Conservation (phyloP, 2,797 vertebrate species). For the Discoglossus pictus region DNA sequence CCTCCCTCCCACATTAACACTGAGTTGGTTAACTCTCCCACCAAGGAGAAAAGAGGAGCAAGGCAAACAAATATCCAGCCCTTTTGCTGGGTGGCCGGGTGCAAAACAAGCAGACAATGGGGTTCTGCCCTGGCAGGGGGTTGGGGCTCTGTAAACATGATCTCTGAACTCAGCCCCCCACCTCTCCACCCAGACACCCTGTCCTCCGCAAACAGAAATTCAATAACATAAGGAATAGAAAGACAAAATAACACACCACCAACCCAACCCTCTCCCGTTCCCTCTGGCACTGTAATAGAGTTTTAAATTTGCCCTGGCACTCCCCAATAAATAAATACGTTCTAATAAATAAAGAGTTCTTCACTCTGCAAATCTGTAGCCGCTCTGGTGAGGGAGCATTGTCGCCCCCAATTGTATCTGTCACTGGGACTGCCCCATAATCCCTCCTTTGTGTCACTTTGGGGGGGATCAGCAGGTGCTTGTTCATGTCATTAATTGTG, state of each 20-base stretch:
- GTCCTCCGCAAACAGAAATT: slow-evolving; percentile 41
- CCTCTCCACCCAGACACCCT: slow-evolving; percentile 49
- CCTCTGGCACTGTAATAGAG: slow-evolving; percentile 34
- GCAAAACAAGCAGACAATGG: slow-evolving; percentile 14
- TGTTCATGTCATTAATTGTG: slow-evolving; percentile 33
- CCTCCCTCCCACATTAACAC: background rate
- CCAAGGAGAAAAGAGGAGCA: slow-evolving; percentile 24
- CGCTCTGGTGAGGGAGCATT: slow-evolving; percentile 34
- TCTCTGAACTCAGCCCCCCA: slow-evolving; percentile 36
- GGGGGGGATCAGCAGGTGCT: slow-evolving; percentile 32
- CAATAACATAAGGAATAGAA: slow-evolving; percentile 40
- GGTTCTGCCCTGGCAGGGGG: slow-evolving; percentile 15
- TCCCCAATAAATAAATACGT: slow-evolving; percentile 51
- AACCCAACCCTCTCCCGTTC: slow-evolving; percentile 12
- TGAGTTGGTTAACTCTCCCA: slow-evolving; percentile 4
- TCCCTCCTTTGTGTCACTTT: slow-evolving; percentile 44
- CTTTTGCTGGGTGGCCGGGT: slow-evolving; percentile 38
- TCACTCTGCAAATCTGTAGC: slow-evolving; percentile 48
- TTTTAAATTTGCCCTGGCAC: slow-evolving; percentile 33
- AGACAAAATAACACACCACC: slow-evolving; percentile 38
- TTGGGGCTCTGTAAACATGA: slow-evolving; percentile 42
- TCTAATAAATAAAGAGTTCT: slow-evolving; percentile 52
- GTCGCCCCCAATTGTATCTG: slow-evolving; percentile 29
- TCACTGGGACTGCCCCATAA: slow-evolving; percentile 11
- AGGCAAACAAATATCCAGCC: slow-evolving; percentile 45